A percentile compares a stretch with the other conserved stretches of the same genome.
Conservation (phyloP, 2,797 vertebrate genomes). For the Spinus olivaceus region DNA sequence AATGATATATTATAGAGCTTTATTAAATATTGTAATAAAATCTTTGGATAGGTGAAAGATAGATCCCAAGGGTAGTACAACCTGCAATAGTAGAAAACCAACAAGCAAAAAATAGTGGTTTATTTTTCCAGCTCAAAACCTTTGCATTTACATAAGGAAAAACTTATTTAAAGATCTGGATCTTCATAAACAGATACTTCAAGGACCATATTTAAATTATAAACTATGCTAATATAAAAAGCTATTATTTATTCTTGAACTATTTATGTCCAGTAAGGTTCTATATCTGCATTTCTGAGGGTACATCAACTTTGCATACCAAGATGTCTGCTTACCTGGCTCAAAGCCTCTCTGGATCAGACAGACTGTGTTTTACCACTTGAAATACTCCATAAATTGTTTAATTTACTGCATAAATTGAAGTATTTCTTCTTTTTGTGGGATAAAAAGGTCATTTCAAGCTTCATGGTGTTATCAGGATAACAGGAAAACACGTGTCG, state of each 20-base stretch:
- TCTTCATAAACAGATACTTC: neutral
- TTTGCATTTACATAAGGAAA: neutral
- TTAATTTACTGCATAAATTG: neutral
- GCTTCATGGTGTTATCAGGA: neutral
- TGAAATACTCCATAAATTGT: neutral
- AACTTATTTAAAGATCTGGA: neutral
- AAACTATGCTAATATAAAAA: neutral
- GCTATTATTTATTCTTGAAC: neutral
- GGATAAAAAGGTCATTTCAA: neutral
- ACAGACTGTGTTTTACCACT: neutral
- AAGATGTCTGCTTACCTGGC: accelerated
- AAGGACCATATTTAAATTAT: neutral
- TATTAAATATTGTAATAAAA: neutral
- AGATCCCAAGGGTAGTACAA: neutral
- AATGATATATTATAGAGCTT: neutral
- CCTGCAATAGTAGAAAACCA: neutral
- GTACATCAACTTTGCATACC: neutral
- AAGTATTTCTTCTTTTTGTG: neutral
- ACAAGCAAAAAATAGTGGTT: neutral
- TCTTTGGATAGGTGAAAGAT: neutral
- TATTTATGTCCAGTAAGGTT: neutral
- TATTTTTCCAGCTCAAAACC: neutral
- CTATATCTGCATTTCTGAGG: neutral
- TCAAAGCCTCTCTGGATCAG: neutral
- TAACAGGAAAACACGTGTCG: neutral